Evolutionary conservation across 2,113 vertebrate species (phyloP).

Genomic region (Gila orcuttii): DNA sequence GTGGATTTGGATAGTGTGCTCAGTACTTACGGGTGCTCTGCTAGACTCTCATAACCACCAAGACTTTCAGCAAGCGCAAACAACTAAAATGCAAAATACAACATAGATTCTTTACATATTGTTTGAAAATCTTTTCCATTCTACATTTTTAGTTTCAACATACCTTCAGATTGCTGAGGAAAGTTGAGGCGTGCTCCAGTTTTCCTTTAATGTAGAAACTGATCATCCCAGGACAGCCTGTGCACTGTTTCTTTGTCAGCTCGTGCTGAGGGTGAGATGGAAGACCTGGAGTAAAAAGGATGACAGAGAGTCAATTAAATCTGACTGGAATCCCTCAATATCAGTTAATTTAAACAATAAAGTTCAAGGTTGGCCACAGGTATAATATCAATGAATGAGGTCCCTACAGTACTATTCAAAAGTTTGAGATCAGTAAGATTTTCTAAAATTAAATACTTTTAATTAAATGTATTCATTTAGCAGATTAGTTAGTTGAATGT

Average conservation of each 20-base stretch:
- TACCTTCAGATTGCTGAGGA: slow-evolving; percentile 89
- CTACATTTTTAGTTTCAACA: no score
- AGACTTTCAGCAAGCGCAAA: slow-evolving; percentile 91
- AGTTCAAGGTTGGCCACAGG: background rate
- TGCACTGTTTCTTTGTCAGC: slow-evolving; percentile 83
- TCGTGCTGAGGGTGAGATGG: slow-evolving; percentile 89
- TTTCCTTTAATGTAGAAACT: slow-evolving; percentile 88
- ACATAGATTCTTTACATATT: no score
- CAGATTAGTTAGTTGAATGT: no score
- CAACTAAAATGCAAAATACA: slow-evolving; percentile 70
- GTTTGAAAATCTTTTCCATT: no score
- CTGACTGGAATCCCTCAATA: background rate
- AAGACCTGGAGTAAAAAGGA: slow-evolving; percentile 77
- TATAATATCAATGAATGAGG: background rate
- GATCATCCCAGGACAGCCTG: slow-evolving; percentile 88
- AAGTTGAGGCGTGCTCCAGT: slow-evolving; percentile 77
- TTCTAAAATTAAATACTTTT: background rate
- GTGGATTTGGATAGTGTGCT: background rate
- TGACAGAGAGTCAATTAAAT: background rate
- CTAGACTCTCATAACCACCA: slow-evolving; percentile 93
- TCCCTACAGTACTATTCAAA: background rate
- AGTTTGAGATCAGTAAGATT: background rate
- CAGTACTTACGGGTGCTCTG: slow-evolving; percentile 92
- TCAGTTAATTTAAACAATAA: background rate
- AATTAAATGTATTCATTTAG: no score